A percentile compares a stretch with the other conserved stretches of the same genome.
Conservation (phyloP, 2,113 vertebrate species). For the Rhagologus leucostigma region DNA sequence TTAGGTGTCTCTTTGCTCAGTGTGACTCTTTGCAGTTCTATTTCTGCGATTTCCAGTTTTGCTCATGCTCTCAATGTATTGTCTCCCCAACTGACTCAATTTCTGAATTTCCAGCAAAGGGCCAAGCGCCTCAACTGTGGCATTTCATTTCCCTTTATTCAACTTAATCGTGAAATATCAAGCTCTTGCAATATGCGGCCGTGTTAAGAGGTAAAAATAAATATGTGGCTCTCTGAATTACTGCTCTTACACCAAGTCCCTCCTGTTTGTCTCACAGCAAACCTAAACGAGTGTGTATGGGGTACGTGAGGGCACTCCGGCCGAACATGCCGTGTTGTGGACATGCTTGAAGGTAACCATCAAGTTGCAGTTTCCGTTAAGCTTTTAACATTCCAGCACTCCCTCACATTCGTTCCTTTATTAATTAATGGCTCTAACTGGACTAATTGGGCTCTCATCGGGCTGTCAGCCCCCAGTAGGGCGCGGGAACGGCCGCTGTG, state of each 20-base stretch:
- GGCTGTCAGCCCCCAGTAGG: background rate
- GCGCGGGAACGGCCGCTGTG: background rate
- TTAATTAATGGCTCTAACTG: background rate
- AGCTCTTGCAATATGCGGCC: background rate
- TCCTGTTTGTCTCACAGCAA: background rate
- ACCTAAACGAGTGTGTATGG: rapidly evolving
- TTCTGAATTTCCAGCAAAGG: background rate
- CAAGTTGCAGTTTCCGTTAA: background rate
- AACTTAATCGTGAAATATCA: background rate
- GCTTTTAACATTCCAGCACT: background rate
- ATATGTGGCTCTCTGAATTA: background rate
- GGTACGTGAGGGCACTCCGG: rapidly evolving
- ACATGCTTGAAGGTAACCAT: background rate
- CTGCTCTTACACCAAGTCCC: background rate
- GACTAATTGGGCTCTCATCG: background rate
- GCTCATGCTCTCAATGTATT: background rate
- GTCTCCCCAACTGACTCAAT: background rate
- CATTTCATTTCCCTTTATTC: background rate
- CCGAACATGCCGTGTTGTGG: rapidly evolving
- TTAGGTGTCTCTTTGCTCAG: background rate
- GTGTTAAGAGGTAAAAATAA: background rate
- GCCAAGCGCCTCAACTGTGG: background rate
- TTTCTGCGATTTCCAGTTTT: background rate
- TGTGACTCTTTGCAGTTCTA: rapidly evolving
- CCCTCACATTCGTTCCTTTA: background rate